phyloP scores from a whole-genome alignment of 1,140 invertebrate genomes.

The Drosophila lacertosa region DNA sequence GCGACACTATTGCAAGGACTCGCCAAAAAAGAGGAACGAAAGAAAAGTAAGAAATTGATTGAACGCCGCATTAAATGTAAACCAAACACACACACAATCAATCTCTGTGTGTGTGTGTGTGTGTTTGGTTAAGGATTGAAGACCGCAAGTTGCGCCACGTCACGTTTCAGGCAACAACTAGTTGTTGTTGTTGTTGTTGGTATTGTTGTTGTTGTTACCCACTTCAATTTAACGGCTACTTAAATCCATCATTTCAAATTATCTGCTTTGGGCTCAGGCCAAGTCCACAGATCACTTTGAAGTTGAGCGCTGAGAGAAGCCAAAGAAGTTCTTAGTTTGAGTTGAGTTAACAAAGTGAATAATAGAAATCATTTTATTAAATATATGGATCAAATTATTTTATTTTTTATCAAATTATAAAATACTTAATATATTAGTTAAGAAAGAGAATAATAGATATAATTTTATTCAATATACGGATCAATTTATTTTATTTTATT shows the following conservation, averaged over 20 bases:
- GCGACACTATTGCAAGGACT: constrained; percentile 59
- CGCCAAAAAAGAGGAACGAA: constrained; percentile 10
- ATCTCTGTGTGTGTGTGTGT: neutral
- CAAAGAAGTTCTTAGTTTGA: too few relatives aligned
- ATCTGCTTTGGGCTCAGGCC: neutral
- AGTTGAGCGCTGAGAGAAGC: neutral
- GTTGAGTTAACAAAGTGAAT: too few relatives aligned
- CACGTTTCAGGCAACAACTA: constrained; percentile 15
- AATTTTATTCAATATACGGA: too few relatives aligned
- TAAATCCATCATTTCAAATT: constrained; percentile 66
- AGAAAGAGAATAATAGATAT: too few relatives aligned
- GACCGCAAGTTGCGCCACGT: constrained; percentile 15
- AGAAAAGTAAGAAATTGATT: constrained; percentile 61
- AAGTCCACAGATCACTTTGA: neutral
- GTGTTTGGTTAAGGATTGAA: constrained; percentile 6
- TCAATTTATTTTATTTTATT: too few relatives aligned
- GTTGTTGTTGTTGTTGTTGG: neutral
- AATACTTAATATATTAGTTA: too few relatives aligned
- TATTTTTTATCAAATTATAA: too few relatives aligned
- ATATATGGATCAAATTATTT: too few relatives aligned
- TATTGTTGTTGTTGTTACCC: constrained; percentile 17
- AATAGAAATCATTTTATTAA: too few relatives aligned
- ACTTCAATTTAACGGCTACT: constrained; percentile 64
- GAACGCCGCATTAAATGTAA: constrained; percentile 76
- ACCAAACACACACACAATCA: constrained; percentile 39